phyloP scores from a whole-genome alignment of 2,797 vertebrate genomes.

The Emydoidea blandingii region DNA sequence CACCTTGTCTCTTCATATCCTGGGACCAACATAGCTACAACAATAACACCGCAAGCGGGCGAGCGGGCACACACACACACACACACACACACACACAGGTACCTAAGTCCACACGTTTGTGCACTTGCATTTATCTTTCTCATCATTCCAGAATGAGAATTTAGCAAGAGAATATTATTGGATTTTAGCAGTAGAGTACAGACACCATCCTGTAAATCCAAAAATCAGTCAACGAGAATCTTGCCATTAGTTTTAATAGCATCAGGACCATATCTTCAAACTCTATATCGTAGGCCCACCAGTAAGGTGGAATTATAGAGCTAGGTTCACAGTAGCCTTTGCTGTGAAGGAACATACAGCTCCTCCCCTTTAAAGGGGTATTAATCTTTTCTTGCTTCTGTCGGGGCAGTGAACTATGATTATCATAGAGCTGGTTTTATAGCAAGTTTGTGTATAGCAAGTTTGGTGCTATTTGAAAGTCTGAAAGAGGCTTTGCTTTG shows the following conservation, averaged over 20 bases:
- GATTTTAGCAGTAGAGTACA: neutral
- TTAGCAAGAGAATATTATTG: neutral
- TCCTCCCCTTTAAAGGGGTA: neutral
- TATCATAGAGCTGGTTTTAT: neutral
- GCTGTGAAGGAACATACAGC: neutral
- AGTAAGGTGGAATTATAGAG: neutral
- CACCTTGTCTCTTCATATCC: neutral
- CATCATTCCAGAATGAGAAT: neutral
- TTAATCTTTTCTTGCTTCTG: neutral
- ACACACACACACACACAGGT: neutral
- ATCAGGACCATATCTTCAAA: neutral
- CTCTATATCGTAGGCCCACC: neutral
- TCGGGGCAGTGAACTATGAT: neutral
- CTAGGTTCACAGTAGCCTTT: neutral
- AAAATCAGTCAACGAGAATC: neutral
- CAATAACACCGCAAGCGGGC: neutral
- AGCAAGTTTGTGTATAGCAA: neutral
- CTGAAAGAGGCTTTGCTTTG: neutral
- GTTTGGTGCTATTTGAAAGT: neutral
- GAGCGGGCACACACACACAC: neutral
- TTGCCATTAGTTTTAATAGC: neutral
- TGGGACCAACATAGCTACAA: neutral
- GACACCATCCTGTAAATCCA: neutral
- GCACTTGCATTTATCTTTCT: neutral
- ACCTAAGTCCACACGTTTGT: neutral